These are phyloP conservation scores for Ephestia elutella DNA, from an alignment of 1,140 invertebrate species.

Conservation along the genomic window DNA sequence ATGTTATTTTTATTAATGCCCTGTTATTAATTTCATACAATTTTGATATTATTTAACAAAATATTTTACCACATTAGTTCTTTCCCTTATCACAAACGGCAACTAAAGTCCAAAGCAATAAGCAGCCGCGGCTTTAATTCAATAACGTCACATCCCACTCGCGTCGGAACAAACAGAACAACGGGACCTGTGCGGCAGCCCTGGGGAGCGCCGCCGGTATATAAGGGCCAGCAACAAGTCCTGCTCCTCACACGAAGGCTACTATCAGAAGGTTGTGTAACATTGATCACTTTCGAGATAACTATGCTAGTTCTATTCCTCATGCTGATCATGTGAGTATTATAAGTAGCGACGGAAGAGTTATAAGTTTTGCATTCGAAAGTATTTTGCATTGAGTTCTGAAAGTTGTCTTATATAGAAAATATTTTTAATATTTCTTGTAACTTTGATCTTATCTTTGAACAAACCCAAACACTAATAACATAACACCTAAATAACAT, in stretches of 20 bases:
- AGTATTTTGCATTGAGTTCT: too few species aligned
- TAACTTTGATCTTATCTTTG: too few species aligned
- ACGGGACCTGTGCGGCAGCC: conserved; percentile 45
- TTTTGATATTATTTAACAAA: too few species aligned
- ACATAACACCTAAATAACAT: too few species aligned
- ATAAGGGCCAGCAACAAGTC: conserved; percentile 25
- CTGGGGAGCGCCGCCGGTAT: conserved; percentile 35
- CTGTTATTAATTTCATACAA: too few species aligned
- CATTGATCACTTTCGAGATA: neutral
- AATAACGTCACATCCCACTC: conserved; percentile 55
- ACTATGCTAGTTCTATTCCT: neutral
- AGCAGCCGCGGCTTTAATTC: conserved; percentile 60
- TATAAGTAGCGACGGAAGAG: too few species aligned
- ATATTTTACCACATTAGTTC: too few species aligned
- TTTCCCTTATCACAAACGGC: conserved; percentile 34
- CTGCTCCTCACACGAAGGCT: conserved; percentile 16
- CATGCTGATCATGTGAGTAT: conserved; percentile 16
- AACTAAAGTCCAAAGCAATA: conserved; percentile 46
- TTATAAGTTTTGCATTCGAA: too few species aligned
- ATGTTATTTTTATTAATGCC: too few species aligned
- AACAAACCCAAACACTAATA: too few species aligned
- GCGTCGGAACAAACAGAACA: conserved; percentile 33
- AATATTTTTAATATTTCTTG: too few species aligned
- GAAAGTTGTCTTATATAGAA: too few species aligned
- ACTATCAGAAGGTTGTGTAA: neutral